Percentiles rank a stretch among this genome's conserved stretches.
These are phyloP conservation scores for Agelas oroides DNA, from an alignment of 37 sponge, comb jelly and placozoan species.

Conservation along the genomic window DNA sequence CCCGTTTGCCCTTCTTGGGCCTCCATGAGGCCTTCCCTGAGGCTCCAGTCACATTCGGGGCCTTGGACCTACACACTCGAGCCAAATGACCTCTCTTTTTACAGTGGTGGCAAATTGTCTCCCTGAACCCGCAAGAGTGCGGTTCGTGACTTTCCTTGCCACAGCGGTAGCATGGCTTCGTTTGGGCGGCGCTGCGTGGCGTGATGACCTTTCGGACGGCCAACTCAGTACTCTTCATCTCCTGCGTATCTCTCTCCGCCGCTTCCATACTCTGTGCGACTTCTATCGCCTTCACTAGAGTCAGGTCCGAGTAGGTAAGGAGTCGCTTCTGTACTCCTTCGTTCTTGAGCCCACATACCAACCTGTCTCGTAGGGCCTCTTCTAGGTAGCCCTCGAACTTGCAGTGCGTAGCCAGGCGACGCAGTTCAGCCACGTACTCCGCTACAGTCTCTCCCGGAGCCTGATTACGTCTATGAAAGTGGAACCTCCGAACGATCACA, in stretches of 20 bases:
- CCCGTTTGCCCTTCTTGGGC: background rate
- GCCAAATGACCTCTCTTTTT: conserved; percentile 18
- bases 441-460: conserved; percentile 26
- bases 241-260: background rate
- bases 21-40: background rate
- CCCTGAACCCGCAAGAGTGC: conserved; percentile 18
- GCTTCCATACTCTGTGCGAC: background rate
- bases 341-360: conserved; percentile 41
- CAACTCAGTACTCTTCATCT: background rate
- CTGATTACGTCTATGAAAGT: conserved; percentile 30
- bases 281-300: conserved; percentile 19
- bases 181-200: background rate
- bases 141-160: conserved; percentile 9
- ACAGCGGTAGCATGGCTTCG: conserved; percentile 25
- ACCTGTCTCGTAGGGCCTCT: conserved; percentile 37
- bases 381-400: conserved; percentile 29
- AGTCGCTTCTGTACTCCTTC: conserved; percentile 22
- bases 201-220: background rate
- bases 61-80: background rate
- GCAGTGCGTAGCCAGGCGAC: conserved; percentile 25
- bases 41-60: background rate
- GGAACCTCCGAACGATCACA: conserved; percentile 25
- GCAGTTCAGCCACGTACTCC: conserved; percentile 37
- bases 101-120: conserved; percentile 36
- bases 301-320: conserved; percentile 12